Evolutionary conservation across 2,797 vertebrate genomes (phyloP), one percentile per base, ranked within the genome.

Genomic region (Threskiornis aethiopicus): DNA sequence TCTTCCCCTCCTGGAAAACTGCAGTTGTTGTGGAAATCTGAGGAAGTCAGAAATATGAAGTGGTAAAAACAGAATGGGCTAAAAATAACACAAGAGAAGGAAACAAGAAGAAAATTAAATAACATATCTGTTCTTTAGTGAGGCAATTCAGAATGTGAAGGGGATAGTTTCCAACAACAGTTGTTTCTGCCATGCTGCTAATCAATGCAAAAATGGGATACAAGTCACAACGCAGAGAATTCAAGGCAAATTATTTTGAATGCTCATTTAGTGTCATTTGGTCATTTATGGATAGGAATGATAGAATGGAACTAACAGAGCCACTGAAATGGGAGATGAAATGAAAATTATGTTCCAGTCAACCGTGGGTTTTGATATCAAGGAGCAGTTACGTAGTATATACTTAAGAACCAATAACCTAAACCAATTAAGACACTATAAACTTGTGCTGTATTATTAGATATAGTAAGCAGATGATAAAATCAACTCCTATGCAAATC

Each of bases 271-370:
- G 44, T 79, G 71, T 78, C 44, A 57, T 88, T 92, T 88, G 81
- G 21, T 44, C 28, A 70, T 78, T 59, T 84, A 84, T 69, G 87
- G 67, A 81, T 55, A 95, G 57, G 54, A 94, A 81, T 70, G 65
- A 76, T 66, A 89, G 65, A 88, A 76, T 72, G 46, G n/a, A 81
- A 78, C 81, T 88, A 91, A 55, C 51, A 72, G 49, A 93, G 62
- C 26, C 61, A 79, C 49, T 70, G 58, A 87, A 96, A 93, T 66
- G 73, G 78, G 96, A 96, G 87, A 87, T 58, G 61, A 84, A 95
- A 89, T 73, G 37, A 54, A 96, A 93, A 94, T 96, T 93, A 94
- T 69, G n/a, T 79, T 94, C 51, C 69, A 90, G 72, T 86, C 89
- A 96, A 82, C 61, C 3, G 0, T 92, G 54, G 14, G 0, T 52